Base-by-base conservation (phyloP, 2,888 invertebrate species). In the Diaprepes abbreviatus region DNA sequence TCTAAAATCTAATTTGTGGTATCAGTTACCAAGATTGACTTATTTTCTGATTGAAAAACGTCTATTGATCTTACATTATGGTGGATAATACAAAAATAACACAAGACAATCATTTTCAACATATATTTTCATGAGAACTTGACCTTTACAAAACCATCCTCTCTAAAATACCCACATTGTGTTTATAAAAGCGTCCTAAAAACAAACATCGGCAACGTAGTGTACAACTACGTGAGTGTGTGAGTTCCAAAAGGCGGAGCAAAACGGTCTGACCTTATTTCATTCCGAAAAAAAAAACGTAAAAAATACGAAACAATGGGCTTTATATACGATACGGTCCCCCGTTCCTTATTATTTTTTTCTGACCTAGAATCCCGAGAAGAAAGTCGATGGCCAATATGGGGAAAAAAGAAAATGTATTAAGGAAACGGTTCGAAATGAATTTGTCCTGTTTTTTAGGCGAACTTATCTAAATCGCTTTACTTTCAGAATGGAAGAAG, bases 251-350 rank as follows among this genome's bases (percentile, higher is more conserved):
- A 17, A 6, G 33, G 57, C 38, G 38, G 21, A 45, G 21, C 36
- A 14, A 21, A 62, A 33, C 35, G 62, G 48, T 62, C 28, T 62
- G 62, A 62, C 62, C 62, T 62, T 50, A 62, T 62, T 62, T 50
- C 36, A 48, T 19, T 50, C 43, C 10, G 35, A 12, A 35, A 58
- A 36, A 58, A 40, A n/a, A 28, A 3, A 58, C 7, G 16, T 14
- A 14, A 28, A 48, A 48, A 48, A 38, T 38, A 4, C 36, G 57
- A 57, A 57, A 57, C 57, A 57, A 57, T 57, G 57, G 38, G 24
- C 57, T 7, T 17, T 19, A 36, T 21, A 57, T 24, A 31, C 38
- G 21, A 33, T 36, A 19, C 54, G 36, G 57, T 21, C 24, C 35
- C 21, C 14, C 24, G 21, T 35, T 55, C 36, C 33, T 57, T 57